Base-by-base conservation (phyloP, 2,888 invertebrate genomes). In the Meta bourneti region DNA sequence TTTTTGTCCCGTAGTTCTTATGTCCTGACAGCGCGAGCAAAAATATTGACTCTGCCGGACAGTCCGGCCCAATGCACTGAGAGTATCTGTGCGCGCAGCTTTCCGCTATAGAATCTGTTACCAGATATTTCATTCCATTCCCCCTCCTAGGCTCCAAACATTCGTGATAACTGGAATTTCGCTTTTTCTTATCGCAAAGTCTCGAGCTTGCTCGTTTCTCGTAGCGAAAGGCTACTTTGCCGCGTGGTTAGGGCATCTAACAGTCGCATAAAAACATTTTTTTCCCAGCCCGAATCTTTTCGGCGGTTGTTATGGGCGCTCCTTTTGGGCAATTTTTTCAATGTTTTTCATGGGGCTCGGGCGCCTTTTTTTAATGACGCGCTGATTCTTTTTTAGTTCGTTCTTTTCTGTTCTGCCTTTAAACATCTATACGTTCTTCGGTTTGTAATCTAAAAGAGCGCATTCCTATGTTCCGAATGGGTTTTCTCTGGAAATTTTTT, bases 51-150 rank as follows among this genome's bases (percentile, higher is more conserved):
- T 84, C 49, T 34, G 84, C 89, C 88, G 88, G 84, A 84, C 91
- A 16, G 91, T 91, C 91, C 91, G 84, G 88, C 80, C 79, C 91
- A 89, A 89, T 92, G 89, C 79, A 83, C 84, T 71, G 74, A 52
- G 79, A 74, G 78, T 89, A 84, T 88, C 79, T 79, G 49, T 69
- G 72, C 83, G 74, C 71, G 48, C 88, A 86, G 90, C 54, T 54
- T 61, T 81, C 52, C 54, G 52, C 82, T 70, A 75, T 75, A 69
- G 78, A 89, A 89, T 70, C 79, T 34, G 80, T 80, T 75, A 89
- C 88, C 74, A 84, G 88, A 89, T 89, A 92, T 92, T 89, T 92
- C 89, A 92, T 92, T 89, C 72, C 74, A 80, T 88, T 89, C 89
- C 77, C 89, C 77, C 89, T 84, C 88, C 48, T 77, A 69, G 79